Evolutionary conservation across 2,888 invertebrate species (phyloP), one percentile per base, ranked within the genome.

Genomic region (Anoncus sp.): DNA sequence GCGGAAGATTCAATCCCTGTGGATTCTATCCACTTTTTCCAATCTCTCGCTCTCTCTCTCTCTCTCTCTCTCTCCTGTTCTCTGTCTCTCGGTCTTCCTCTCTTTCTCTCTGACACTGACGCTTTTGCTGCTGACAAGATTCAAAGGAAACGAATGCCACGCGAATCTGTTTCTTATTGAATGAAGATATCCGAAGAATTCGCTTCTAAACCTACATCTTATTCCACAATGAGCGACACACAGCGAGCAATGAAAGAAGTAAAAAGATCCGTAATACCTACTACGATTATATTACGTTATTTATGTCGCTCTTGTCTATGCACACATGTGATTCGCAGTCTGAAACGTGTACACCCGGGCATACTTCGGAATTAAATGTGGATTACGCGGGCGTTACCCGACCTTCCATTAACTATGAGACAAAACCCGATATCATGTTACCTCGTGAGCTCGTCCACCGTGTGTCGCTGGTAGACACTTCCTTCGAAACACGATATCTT

Each of bases 101-200:
- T 1, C 18, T 49, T 49, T 40, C 31, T 24, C 43, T 24, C 3
- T 27, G 20, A 47, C 16, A n/a, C 38, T 18, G 47, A 70, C 20
- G 38, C 59, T 63, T 63, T 45, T 53, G 35, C 24, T 38, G 31
- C 20, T 43, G 22, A 9, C 40, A 22, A 60, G 14, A 16, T 40
- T 20, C 55, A 62, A 14, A 55, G 47, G 78, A 82, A 83, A 82
- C 78, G 66, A 51, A 84, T 77, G 60, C 60, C 77, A 77, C 73
- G 72, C 35, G 57, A 40, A 70, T 67, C 66, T 79, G 60, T 77
- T 83, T 83, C 80, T 84, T 84, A 80, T 81, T 82, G 77, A 69
- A 77, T 63, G 66, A 65, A 70, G 80, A 79, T 80, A 71, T 76
- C 66, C 63, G 75, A 77, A 82, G 84, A 82, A 86, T 86, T 82